Evolutionary conservation across 2,113 vertebrate species (phyloP).

Genomic region (Heteronetta atricapilla): DNA sequence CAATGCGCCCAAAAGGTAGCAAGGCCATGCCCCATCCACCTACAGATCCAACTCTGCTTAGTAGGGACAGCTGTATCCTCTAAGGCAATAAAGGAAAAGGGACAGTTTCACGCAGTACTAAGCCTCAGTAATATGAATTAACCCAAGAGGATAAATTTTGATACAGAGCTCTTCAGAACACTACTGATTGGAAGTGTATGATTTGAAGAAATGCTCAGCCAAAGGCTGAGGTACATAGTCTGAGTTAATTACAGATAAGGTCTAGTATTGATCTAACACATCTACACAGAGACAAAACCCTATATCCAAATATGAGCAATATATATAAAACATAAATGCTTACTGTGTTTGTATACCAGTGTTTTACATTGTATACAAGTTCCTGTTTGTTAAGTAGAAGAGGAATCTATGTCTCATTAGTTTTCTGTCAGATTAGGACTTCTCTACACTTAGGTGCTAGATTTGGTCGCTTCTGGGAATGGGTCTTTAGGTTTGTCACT

Average conservation of each 20-base stretch:
- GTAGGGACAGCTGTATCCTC: neutral
- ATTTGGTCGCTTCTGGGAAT: neutral
- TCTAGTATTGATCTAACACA: neutral
- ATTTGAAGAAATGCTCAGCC: neutral
- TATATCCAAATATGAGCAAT: neutral
- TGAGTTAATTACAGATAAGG: neutral
- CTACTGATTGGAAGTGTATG: neutral
- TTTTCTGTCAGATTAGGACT: neutral
- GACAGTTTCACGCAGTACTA: conserved; percentile 4
- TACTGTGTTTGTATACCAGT: neutral
- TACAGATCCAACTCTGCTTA: neutral
- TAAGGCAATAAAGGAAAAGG: neutral
- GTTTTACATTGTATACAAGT: neutral
- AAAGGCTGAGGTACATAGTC: neutral
- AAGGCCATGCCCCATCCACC: neutral
- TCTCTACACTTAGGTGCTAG: neutral
- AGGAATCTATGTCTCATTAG: neutral
- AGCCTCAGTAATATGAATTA: neutral
- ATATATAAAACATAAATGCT: neutral
- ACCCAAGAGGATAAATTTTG: neutral
- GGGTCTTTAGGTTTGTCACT: neutral
- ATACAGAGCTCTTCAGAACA: neutral
- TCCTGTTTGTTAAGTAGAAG: neutral
- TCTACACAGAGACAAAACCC: neutral
- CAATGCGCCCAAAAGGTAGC: neutral